These are phyloP conservation scores for Dromiciops gliroides DNA, from an alignment of 2,113 vertebrate species.

Conservation along the genomic window DNA sequence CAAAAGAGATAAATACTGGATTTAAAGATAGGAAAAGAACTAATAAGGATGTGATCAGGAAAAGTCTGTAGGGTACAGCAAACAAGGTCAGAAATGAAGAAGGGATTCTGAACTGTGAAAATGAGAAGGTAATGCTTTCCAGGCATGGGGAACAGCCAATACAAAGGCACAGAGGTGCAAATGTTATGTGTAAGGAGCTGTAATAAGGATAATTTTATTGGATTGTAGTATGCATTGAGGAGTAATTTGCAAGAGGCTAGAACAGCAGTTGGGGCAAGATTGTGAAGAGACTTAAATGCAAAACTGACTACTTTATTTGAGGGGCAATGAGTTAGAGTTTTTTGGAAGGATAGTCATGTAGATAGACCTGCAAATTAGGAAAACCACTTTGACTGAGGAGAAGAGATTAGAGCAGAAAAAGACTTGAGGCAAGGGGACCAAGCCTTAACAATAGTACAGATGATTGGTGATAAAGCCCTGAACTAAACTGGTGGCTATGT, in stretches of 20 bases:
- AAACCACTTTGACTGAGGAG: not conserved
- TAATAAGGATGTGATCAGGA: no score
- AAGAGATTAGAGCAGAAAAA: not conserved
- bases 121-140: not conserved
- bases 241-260: not conserved
- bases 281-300: not conserved
- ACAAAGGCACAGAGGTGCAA: not conserved
- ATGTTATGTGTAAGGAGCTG: not conserved
- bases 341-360: not conserved
- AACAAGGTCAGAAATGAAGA: not conserved
- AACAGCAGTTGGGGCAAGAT: not conserved
- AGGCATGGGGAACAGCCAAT: not conserved
- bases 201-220: not conserved
- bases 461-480: not conserved
- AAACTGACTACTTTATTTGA: not conserved
- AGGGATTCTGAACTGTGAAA: not conserved
- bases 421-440: not conserved
- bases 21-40: not conserved
- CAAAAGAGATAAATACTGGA: not conserved
- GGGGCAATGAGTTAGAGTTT: not conserved
- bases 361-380: not conserved
- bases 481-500: not conserved
- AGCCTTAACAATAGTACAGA: not conserved
- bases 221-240: not conserved
- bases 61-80: not conserved